phyloP scores from a whole-genome alignment of 2,888 invertebrate species.

The Sminthurinus aureus region DNA sequence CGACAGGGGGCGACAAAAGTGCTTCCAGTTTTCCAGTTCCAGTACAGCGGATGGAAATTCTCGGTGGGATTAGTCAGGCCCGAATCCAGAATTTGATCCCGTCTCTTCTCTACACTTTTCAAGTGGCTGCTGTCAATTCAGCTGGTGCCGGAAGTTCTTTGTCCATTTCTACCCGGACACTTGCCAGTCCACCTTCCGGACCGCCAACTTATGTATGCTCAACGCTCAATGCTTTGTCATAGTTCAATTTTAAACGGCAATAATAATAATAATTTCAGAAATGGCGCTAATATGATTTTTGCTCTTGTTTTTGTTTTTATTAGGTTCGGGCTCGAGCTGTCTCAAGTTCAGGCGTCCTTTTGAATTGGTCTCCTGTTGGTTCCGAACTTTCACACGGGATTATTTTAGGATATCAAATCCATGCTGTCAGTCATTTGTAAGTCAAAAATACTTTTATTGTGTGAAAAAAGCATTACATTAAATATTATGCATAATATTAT shows the following conservation, averaged over 20 bases:
- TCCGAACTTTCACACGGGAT: slow-evolving; percentile 54
- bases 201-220: slow-evolving; percentile 50
- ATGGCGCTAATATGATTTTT: not conserved
- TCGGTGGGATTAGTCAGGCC: slow-evolving; percentile 49
- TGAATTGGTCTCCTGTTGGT: slow-evolving; percentile 56
- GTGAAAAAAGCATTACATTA: too few species aligned
- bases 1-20: slow-evolving; percentile 34
- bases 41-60: slow-evolving; percentile 43
- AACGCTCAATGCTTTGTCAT: not conserved
- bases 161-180: slow-evolving; percentile 52
- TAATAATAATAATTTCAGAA: too few species aligned
- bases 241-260: too few species aligned
- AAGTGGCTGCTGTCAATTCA: slow-evolving; percentile 56
- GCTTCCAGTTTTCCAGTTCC: not conserved
- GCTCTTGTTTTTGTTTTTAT: not conserved
- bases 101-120: slow-evolving; percentile 55
- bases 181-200: slow-evolving; percentile 55
- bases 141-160: slow-evolving; percentile 55
- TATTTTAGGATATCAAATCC: slow-evolving; percentile 56
- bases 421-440: slow-evolving; percentile 49
- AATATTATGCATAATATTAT: not conserved
- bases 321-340: slow-evolving; percentile 53
- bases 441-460: slow-evolving; percentile 3
- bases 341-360: slow-evolving; percentile 49
- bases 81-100: slow-evolving; percentile 56